Conservation (phyloP, 1,140 invertebrate species). For the Epicauta chinensis region DNA sequence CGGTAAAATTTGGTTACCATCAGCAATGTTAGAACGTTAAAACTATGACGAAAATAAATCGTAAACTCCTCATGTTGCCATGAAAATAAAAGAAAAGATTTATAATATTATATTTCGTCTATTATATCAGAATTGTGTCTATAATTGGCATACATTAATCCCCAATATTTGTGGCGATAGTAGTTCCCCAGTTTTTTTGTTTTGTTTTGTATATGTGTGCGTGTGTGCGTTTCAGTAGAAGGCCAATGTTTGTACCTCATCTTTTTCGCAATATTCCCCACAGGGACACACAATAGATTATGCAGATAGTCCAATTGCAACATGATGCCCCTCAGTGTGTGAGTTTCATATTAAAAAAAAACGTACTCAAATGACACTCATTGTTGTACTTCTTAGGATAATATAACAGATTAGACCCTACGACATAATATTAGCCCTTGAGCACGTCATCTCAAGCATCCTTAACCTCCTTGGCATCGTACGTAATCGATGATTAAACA, state of each 20-base stretch:
- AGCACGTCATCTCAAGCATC: conserved; percentile 10
- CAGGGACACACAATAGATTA: conserved; percentile 14
- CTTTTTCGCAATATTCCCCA: conserved; percentile 11
- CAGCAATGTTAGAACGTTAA: too few species aligned
- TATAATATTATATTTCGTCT: conserved; percentile 8
- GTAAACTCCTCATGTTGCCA: conserved; percentile 6
- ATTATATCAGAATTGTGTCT: conserved; percentile 14
- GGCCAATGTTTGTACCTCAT: conserved; percentile 14
- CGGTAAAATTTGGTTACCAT: too few species aligned
- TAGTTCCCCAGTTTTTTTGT: conserved; percentile 1
- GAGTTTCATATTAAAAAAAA: conserved; percentile 6
- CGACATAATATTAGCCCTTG: conserved; percentile 3
- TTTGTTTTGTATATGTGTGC: too few species aligned
- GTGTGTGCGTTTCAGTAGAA: background rate
- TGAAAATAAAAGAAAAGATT: conserved; percentile 12
- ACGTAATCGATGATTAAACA: conserved; percentile 4
- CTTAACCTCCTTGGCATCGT: conserved; percentile 11
- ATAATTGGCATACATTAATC: conserved; percentile 16
- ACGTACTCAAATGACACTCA: conserved; percentile 7
- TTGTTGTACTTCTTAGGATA: conserved; percentile 7
- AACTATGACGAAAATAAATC: conserved; percentile 1
- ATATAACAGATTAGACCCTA: background rate
- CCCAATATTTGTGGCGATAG: conserved; percentile 10
- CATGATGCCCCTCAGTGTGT: conserved; percentile 7
- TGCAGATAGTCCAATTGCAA: conserved; percentile 17